phyloP scores from a whole-genome alignment of 2,888 invertebrate species.

The Entomobrya multifasciata region DNA sequence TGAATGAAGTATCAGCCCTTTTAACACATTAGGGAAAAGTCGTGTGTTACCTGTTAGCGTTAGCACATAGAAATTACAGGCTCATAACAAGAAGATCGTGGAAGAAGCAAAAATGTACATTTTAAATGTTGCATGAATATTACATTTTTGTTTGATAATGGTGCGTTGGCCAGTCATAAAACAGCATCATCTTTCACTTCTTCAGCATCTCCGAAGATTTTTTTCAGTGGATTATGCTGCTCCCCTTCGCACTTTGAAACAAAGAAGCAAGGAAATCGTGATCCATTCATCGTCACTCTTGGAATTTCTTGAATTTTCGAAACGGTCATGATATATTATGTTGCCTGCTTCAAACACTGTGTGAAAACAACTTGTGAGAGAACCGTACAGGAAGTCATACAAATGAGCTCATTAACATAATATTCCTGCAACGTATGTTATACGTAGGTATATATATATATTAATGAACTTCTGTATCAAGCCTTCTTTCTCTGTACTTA shows the following conservation, averaged over 20 bases:
- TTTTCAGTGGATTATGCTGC: background rate
- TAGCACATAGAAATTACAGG: too few relatives aligned
- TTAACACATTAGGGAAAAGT: constrained; percentile 23
- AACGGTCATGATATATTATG: constrained; percentile 10
- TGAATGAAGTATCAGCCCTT: background rate
- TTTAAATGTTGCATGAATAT: too few relatives aligned
- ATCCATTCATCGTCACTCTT: constrained; percentile 34
- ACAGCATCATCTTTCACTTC: constrained; percentile 13
- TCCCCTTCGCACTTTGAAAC: background rate
- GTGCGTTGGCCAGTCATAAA: background rate
- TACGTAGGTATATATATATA: background rate
- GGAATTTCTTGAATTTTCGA: background rate
- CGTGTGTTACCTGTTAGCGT: constrained; percentile 3
- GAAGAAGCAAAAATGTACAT: too few relatives aligned
- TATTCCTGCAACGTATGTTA: background rate
- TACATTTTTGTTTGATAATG: too few relatives aligned
- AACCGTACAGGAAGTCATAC: constrained; percentile 64
- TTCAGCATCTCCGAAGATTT: background rate
- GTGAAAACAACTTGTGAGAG: constrained; percentile 65
- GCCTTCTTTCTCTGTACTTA: constrained; percentile 18
- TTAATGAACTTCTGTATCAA: constrained; percentile 48
- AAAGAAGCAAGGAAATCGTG: constrained; percentile 36
- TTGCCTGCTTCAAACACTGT: background rate
- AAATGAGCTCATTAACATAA: constrained; percentile 69
- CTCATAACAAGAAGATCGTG: too few relatives aligned